These are phyloP conservation scores for Caenorhabditis zanzibari DNA, from an alignment of 2,888 invertebrate species.

Conservation along the genomic window DNA sequence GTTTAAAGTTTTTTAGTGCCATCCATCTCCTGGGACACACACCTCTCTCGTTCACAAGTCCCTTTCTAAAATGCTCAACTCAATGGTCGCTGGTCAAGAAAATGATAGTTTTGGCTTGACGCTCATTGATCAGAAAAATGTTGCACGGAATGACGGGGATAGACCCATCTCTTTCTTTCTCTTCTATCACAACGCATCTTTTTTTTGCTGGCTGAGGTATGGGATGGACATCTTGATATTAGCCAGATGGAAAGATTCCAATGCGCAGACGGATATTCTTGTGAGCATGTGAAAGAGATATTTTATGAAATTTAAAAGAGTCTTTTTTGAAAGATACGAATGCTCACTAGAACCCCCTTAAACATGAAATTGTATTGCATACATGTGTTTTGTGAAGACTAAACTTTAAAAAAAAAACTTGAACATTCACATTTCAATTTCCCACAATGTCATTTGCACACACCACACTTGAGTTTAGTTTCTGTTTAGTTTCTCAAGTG, in stretches of 20 bases:
- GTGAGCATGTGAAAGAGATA: conserved; percentile 4
- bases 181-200: conserved; percentile 26
- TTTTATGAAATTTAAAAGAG: conserved; percentile 12
- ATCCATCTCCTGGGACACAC: conserved; percentile 43
- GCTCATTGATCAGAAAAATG: conserved; percentile 64
- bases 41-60: conserved; percentile 19
- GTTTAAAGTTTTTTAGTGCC: conserved; percentile 19
- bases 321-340: background rate
- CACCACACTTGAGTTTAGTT: background rate
- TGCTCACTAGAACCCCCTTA: background rate
- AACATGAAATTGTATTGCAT: background rate
- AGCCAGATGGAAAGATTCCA: conserved; percentile 5
- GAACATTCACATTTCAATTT: background rate
- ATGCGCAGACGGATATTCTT: conserved; percentile 16
- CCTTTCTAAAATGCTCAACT: conserved; percentile 26
- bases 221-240: conserved; percentile 48
- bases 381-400: background rate
- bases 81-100: conserved; percentile 59
- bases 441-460: conserved; percentile 28
- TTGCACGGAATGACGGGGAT: conserved; percentile 51
- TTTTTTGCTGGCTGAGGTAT: conserved; percentile 30
- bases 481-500: conserved; percentile 22
- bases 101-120: conserved; percentile 55
- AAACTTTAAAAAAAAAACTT: background rate
- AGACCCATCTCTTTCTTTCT: conserved; percentile 15